Conservation (phyloP, 2,888 invertebrate genomes). For the Chrysopilus asiliformis region DNA sequence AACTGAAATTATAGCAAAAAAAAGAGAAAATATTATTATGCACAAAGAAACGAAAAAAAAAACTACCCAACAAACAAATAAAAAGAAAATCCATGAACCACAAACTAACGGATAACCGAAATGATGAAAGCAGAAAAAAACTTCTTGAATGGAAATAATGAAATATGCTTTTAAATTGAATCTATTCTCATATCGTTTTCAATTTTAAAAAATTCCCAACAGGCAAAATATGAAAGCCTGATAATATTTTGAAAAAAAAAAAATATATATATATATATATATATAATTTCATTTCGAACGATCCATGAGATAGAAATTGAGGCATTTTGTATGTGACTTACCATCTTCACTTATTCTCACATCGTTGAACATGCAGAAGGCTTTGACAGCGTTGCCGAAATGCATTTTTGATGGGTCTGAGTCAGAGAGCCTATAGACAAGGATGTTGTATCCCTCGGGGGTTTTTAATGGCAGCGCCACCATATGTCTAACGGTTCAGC, state of each 20-base stretch:
- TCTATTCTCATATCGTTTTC: too few species aligned
- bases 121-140: too few species aligned
- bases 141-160: background rate
- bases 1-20: slow-evolving; percentile 7
- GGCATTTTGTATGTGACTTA: too few species aligned
- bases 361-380: slow-evolving; percentile 55
- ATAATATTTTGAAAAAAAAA: too few species aligned
- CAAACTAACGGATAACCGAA: background rate
- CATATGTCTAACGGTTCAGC: slow-evolving; percentile 40
- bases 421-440: slow-evolving; percentile 46
- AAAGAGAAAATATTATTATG: background rate
- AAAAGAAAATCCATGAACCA: slow-evolving; percentile 4
- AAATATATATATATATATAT: too few species aligned
- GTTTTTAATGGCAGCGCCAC: slow-evolving; percentile 47
- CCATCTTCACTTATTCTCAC: slow-evolving; percentile 48
- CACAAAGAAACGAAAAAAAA: background rate
- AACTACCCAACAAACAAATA: background rate
- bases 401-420: slow-evolving; percentile 49
- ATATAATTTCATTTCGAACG: too few species aligned
- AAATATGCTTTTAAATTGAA: too few species aligned
- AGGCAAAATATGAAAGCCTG: too few species aligned
- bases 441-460: slow-evolving; percentile 46
- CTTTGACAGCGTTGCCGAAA: slow-evolving; percentile 47
- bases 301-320: too few species aligned
- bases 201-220: too few species aligned